phyloP scores from a whole-genome alignment of 2,113 vertebrate species.

The Mus spicilegus region DNA sequence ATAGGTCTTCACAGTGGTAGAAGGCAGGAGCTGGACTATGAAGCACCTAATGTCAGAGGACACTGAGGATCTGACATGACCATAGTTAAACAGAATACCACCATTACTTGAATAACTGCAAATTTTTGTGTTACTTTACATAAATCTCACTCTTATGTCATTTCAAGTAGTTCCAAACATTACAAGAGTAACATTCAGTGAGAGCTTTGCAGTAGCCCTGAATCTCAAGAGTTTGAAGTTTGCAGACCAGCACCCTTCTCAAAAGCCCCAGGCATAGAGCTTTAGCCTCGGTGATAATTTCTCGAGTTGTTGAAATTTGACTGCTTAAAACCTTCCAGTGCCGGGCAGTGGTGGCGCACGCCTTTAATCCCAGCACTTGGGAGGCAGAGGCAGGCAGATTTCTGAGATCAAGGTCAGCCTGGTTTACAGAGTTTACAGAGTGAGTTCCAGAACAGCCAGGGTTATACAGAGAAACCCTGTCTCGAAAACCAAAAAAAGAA shows the following conservation, averaged over 20 bases:
- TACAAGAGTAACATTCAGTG: neutral
- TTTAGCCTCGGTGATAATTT: neutral
- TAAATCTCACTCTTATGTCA: neutral
- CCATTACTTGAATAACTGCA: neutral
- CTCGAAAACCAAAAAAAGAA: no score
- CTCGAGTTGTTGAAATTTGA: neutral
- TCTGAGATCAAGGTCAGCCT: no score
- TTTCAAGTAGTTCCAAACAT: neutral
- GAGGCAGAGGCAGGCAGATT: no score
- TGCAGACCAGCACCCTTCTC: neutral
- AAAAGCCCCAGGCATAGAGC: neutral
- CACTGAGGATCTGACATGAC: neutral
- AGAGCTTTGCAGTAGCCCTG: neutral
- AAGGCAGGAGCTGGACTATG: neutral
- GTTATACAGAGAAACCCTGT: no score
- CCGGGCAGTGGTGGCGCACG: no score
- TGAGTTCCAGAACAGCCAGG: no score
- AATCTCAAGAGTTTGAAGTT: neutral
- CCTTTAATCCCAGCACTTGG: no score
- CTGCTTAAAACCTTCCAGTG: neutral
- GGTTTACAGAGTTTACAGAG: no score
- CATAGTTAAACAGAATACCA: neutral
- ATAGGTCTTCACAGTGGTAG: neutral
- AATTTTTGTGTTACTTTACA: neutral
- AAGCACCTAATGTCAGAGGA: neutral